Evolutionary conservation across 2,113 vertebrate genomes (phyloP).

Genomic region (Hippopotamus amphibius): DNA sequence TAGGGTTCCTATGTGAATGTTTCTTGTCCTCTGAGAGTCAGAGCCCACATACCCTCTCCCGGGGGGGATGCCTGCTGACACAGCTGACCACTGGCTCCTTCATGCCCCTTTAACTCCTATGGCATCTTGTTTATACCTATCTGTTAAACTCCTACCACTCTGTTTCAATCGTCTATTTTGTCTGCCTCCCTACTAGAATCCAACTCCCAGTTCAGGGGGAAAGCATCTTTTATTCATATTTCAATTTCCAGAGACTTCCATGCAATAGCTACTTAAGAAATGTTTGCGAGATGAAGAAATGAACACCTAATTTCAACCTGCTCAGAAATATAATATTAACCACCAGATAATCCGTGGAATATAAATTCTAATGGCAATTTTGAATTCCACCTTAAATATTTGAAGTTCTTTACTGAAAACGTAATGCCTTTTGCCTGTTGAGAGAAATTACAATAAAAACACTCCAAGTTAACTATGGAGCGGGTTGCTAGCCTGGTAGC

Average conservation of each 20-base stretch:
- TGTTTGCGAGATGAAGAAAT: neutral
- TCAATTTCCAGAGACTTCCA: neutral
- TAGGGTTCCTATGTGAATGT: neutral
- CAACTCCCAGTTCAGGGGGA: neutral
- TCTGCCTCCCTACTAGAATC: neutral
- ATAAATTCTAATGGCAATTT: constrained; percentile 37
- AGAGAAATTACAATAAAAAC: neutral
- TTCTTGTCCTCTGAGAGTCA: neutral
- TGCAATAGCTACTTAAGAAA: neutral
- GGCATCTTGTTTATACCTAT: neutral
- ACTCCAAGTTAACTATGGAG: neutral
- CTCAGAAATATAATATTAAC: neutral
- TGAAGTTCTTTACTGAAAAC: neutral
- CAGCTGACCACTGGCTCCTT: neutral
- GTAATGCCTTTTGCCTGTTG: neutral
- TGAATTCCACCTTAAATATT: neutral
- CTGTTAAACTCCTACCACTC: neutral
- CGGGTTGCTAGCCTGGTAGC: neutral
- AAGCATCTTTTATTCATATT: constrained; percentile 30
- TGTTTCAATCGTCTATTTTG: neutral
- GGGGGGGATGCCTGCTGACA: neutral
- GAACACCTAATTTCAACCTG: neutral
- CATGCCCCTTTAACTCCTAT: neutral
- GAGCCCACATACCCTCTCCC: neutral
- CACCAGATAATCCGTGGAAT: neutral